A percentile compares a stretch with the other conserved stretches of the same genome.
Evolutionary conservation across 2,113 vertebrate species (phyloP).

Genomic region (Larimichthys crocea): DNA sequence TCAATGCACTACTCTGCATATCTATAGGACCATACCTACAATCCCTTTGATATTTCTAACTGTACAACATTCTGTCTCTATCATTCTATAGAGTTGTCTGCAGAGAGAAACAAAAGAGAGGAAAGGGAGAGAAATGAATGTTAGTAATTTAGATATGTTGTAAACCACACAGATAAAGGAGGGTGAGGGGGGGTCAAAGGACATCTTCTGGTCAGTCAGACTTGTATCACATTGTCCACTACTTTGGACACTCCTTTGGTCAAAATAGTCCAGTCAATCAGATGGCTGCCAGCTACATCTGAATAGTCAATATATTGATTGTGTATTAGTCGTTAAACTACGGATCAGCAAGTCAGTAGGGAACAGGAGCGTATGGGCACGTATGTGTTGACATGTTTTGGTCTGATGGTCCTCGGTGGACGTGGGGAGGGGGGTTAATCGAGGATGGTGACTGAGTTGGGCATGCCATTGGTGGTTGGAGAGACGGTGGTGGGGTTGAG

Average conservation of each 20-base stretch:
- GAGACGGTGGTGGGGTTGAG: conserved; percentile 75
- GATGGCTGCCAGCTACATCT: conserved; percentile 65
- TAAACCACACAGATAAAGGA: conserved; percentile 61
- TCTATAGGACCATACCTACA: conserved; percentile 31
- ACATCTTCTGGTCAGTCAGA: conserved; percentile 69
- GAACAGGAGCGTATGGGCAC: conserved; percentile 72
- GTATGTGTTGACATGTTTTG: conserved; percentile 76
- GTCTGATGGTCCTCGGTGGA: conserved; percentile 71
- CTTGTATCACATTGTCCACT: conserved; percentile 71
- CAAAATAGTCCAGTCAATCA: conserved; percentile 74
- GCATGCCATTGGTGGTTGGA: conserved; percentile 70
- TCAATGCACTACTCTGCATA: conserved; percentile 57
- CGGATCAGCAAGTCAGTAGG: conserved; percentile 67
- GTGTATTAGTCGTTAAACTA: conserved; percentile 65
- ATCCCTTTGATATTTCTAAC: conserved; percentile 60
- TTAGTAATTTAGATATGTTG: conserved; percentile 61
- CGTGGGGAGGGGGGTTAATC: conserved; percentile 70
- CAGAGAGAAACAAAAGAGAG: conserved; percentile 38
- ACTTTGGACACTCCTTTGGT: conserved; percentile 79
- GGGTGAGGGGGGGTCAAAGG: conserved; percentile 37
- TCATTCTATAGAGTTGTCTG: conserved; percentile 45
- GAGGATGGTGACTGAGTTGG: conserved; percentile 78
- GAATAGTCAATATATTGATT: conserved; percentile 72
- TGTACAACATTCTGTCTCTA: conserved; percentile 53
- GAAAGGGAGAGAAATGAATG: conserved; percentile 47